Percentiles rank a stretch among this genome's conserved stretches.
Conservation (phyloP, 2,797 vertebrate species). For the Anguilla marmorata region DNA sequence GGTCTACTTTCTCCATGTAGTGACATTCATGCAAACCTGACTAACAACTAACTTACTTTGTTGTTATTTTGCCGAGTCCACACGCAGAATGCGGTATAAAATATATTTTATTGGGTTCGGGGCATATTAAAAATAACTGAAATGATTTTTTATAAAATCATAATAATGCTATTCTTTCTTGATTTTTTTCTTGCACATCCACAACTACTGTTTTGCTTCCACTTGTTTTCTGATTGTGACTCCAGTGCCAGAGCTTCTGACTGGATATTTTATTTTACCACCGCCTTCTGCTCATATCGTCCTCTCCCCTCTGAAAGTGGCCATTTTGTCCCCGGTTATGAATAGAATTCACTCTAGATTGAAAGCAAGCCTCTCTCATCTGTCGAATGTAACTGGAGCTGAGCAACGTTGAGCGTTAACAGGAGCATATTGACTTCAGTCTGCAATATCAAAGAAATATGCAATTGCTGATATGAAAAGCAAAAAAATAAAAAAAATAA, state of each 20-base stretch:
- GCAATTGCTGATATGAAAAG: neutral
- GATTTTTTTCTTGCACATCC: slow-evolving; percentile 55
- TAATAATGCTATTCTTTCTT: slow-evolving; percentile 45
- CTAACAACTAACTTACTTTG: neutral
- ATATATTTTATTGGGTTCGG: slow-evolving; percentile 17
- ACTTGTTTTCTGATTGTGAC: slow-evolving; percentile 50
- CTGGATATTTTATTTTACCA: neutral
- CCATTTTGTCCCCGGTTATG: slow-evolving; percentile 38
- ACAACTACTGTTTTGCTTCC: slow-evolving; percentile 42
- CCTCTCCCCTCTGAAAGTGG: neutral
- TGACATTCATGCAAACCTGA: neutral
- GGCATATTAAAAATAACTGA: slow-evolving; percentile 40
- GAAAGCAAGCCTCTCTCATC: slow-evolving; percentile 27
- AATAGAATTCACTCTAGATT: slow-evolving; percentile 40
- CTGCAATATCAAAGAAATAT: slow-evolving; percentile 25
- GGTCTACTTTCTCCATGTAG: neutral
- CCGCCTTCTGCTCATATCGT: slow-evolving; percentile 3
- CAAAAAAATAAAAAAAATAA: neutral
- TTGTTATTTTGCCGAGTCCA: neutral
- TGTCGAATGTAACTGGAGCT: slow-evolving; percentile 24
- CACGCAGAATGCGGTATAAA: neutral
- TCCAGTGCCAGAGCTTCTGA: slow-evolving; percentile 30
- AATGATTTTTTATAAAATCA: slow-evolving; percentile 42
- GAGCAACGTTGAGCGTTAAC: slow-evolving; percentile 21
- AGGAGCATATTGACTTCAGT: slow-evolving; percentile 29